phyloP scores from a whole-genome alignment of 2,113 vertebrate genomes.

The Aptenodytes forsteri region DNA sequence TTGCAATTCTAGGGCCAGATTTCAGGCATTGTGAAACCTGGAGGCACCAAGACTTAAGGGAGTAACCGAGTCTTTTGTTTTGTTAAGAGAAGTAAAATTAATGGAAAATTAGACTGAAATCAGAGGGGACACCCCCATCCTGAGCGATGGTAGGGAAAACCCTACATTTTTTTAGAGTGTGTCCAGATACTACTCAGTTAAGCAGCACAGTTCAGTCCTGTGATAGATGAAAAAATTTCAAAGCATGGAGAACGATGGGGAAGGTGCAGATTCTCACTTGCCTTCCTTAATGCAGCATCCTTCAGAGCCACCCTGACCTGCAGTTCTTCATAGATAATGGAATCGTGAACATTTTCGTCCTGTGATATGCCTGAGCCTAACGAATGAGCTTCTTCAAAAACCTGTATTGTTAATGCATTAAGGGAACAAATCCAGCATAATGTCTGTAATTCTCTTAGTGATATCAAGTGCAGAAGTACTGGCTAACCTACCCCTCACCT shows the following conservation, averaged over 20 bases:
- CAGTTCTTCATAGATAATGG: not conserved
- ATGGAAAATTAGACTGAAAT: not conserved
- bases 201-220: not conserved
- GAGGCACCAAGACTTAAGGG: not conserved
- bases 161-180: not conserved
- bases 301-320: not conserved
- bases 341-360: not conserved
- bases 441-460: not conserved
- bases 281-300: not conserved
- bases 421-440: not conserved
- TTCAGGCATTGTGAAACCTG: not conserved
- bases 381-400: slow-evolving; percentile 15
- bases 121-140: not conserved
- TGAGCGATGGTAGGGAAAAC: not conserved
- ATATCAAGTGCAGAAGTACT: not conserved
- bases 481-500: not conserved
- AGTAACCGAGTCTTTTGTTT: not conserved
- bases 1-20: not conserved
- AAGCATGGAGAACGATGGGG: not conserved
- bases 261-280: not conserved
- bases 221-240: not conserved
- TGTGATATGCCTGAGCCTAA: not conserved
- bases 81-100: not conserved
- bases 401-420: not conserved
- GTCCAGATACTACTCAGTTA: not conserved